Conservation (phyloP, 2,888 invertebrate species). For the Coecobrya sp. region DNA sequence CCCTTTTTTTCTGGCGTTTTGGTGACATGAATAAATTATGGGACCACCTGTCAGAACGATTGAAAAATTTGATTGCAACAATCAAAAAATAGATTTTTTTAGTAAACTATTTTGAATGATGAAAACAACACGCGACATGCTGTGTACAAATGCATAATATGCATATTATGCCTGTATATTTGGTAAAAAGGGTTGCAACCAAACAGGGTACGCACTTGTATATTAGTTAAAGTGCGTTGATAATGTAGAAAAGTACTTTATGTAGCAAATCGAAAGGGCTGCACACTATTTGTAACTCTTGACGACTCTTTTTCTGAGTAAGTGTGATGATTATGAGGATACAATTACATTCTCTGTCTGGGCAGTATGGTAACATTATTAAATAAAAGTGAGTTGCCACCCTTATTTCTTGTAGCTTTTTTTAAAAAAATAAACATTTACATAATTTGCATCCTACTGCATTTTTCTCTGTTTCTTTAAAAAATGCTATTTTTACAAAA, state of each 20-base stretch:
- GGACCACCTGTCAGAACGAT: constrained; percentile 80
- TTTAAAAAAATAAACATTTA: constrained; percentile 28
- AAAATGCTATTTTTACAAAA: background rate
- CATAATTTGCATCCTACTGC: constrained; percentile 52
- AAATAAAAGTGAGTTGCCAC: constrained; percentile 50
- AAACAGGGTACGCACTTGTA: background rate
- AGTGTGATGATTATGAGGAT: constrained; percentile 28
- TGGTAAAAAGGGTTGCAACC: constrained; percentile 32
- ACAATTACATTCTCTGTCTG: constrained; percentile 9
- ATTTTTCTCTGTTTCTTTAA: background rate
- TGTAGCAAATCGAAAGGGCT: constrained; percentile 25
- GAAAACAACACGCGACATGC: background rate
- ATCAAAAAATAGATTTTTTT: constrained; percentile 56
- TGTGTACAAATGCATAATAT: background rate
- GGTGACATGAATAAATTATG: constrained; percentile 78
- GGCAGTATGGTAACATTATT: background rate
- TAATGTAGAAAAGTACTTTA: background rate
- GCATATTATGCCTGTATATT: background rate
- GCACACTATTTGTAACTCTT: background rate
- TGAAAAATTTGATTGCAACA: constrained; percentile 72
- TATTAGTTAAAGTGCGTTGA: no score
- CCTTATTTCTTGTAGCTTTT: constrained; percentile 47
- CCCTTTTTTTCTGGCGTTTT: constrained; percentile 34
- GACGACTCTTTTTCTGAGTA: constrained; percentile 7
- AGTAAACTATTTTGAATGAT: background rate